phyloP scores from a whole-genome alignment of 2,797 vertebrate species.

The Uromys caudimaculatus region DNA sequence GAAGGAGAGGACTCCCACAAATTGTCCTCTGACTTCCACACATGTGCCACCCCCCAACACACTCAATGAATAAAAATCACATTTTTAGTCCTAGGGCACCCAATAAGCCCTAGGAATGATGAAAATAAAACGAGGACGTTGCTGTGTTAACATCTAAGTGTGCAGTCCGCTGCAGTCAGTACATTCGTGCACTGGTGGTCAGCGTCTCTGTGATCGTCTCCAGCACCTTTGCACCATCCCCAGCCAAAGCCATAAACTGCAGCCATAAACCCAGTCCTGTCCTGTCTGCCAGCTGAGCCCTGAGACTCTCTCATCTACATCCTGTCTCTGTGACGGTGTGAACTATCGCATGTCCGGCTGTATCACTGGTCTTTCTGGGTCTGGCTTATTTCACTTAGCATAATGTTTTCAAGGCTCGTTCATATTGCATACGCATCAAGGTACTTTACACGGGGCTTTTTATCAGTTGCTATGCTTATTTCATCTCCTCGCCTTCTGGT shows the following conservation, averaged over 20 bases:
- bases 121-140: not conserved
- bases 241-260: not conserved
- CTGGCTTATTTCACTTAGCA: conserved; percentile 32
- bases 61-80: not conserved
- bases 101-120: not conserved
- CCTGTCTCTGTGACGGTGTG: not conserved
- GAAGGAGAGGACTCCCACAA: not conserved
- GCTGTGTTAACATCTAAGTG: not conserved
- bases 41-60: not conserved
- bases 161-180: not conserved
- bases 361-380: not conserved
- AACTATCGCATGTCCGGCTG: not conserved
- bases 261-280: not conserved
- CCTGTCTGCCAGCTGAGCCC: too few species aligned
- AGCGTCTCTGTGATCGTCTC: not conserved
- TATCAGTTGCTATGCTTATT: not conserved
- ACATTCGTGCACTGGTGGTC: too few species aligned
- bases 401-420: not conserved
- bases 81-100: too few species aligned
- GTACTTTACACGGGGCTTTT: not conserved
- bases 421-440: not conserved
- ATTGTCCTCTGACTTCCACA: not conserved
- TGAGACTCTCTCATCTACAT: not conserved
- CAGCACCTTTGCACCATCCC: not conserved
- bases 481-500: not conserved